A percentile compares a stretch with the other conserved stretches of the same genome.
Evolutionary conservation across 1,140 invertebrate species (phyloP).

Genomic region (Aphis gossypii): DNA sequence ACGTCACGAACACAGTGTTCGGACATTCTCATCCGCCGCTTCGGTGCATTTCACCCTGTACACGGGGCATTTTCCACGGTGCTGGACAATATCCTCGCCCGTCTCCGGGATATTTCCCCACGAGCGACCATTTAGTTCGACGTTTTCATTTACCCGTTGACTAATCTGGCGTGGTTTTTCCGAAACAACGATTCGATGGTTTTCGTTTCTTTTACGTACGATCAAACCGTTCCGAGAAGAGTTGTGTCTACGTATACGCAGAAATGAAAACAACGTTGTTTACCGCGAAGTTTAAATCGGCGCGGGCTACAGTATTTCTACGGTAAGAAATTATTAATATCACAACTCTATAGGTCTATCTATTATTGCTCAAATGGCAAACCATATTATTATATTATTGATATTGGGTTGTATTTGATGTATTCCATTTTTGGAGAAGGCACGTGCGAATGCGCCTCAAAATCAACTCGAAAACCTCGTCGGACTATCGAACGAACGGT

Average conservation of each 20-base stretch:
- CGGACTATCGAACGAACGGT: too few species aligned
- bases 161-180: not conserved
- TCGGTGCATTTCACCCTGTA: not conserved
- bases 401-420: too few species aligned
- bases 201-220: not conserved
- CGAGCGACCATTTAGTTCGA: not conserved
- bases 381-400: too few species aligned
- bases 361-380: not conserved
- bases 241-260: not conserved
- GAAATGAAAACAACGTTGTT: not conserved
- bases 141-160: not conserved
- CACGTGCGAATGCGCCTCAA: too few species aligned
- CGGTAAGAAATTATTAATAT: not conserved
- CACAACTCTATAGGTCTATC: not conserved
- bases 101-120: not conserved
- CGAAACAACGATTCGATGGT: not conserved
- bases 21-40: not conserved
- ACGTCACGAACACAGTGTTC: not conserved
- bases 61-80: not conserved
- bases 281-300: not conserved
- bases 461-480: too few species aligned
- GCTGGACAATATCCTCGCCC: not conserved
- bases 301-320: not conserved
- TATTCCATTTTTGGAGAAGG: too few species aligned
- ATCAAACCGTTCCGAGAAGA: not conserved